Percentiles rank a stretch among this genome's conserved stretches.
These are phyloP conservation scores for Rhinoptilus africanus DNA, from an alignment of 2,113 vertebrate species.

Conservation along the genomic window DNA sequence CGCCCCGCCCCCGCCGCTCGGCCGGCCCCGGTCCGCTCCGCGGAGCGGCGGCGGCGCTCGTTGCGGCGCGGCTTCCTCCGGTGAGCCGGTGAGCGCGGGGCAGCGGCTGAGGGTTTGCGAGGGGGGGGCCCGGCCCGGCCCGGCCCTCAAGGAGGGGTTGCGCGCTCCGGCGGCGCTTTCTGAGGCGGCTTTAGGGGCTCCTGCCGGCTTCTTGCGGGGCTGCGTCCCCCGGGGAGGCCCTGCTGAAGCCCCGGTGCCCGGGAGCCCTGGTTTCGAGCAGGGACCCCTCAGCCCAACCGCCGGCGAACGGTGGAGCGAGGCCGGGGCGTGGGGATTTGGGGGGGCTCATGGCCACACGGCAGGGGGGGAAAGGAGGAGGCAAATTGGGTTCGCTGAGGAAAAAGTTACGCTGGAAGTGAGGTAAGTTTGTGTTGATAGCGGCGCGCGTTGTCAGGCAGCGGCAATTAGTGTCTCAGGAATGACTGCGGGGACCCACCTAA, in stretches of 20 bases:
- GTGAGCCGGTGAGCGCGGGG: background rate
- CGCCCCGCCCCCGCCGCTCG: too few relatives aligned
- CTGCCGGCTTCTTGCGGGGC: too few relatives aligned
- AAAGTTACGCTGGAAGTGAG: background rate
- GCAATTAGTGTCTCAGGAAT: background rate
- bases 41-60: background rate
- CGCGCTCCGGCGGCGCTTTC: background rate
- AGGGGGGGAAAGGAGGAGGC: too few relatives aligned
- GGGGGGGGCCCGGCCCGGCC: fast-evolving
- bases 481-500: fast-evolving
- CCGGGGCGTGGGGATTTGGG: background rate
- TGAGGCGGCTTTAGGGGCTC: background rate
- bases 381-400: background rate
- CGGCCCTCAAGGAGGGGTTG: fast-evolving
- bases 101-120: background rate
- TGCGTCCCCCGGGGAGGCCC: background rate
- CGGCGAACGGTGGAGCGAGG: background rate
- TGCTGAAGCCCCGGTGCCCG: background rate
- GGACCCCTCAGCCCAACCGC: background rate
- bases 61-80: background rate
- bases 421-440: background rate
- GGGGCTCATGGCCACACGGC: background rate
- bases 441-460: too few relatives aligned
- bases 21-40: too few relatives aligned
- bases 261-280: background rate